Conservation (phyloP, 2,797 vertebrate genomes). For the Xenops minutus region DNA sequence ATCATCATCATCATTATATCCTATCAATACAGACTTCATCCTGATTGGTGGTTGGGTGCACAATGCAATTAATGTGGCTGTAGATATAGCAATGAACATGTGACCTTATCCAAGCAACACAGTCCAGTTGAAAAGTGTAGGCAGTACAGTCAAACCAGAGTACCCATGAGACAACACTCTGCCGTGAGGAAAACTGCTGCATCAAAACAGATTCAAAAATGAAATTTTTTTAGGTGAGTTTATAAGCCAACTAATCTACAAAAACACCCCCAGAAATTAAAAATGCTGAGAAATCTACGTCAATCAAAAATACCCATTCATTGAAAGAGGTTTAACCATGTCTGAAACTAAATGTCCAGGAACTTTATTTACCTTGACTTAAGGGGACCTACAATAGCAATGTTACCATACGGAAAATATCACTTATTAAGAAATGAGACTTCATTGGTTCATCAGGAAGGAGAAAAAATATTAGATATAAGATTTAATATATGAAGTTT, state of each 20-base stretch:
- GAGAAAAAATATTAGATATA: background rate
- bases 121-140: background rate
- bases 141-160: background rate
- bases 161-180: fast-evolving
- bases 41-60: background rate
- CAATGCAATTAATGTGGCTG: background rate
- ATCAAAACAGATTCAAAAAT: background rate
- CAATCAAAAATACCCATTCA: background rate
- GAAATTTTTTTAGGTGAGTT: background rate
- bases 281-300: background rate
- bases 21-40: background rate
- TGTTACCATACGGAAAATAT: background rate
- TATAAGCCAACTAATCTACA: background rate
- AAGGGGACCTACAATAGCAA: background rate
- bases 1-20: background rate
- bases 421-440: background rate
- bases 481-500: background rate
- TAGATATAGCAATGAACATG: background rate
- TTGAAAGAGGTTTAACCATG: background rate
- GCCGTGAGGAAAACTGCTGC: background rate
- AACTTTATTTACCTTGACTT: background rate
- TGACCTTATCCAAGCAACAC: background rate
- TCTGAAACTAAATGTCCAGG: background rate
- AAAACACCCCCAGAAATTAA: background rate
- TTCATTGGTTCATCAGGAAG: background rate